Evolutionary conservation across 2,888 invertebrate genomes (phyloP).

Genomic region (Herminia tarsipennalis): DNA sequence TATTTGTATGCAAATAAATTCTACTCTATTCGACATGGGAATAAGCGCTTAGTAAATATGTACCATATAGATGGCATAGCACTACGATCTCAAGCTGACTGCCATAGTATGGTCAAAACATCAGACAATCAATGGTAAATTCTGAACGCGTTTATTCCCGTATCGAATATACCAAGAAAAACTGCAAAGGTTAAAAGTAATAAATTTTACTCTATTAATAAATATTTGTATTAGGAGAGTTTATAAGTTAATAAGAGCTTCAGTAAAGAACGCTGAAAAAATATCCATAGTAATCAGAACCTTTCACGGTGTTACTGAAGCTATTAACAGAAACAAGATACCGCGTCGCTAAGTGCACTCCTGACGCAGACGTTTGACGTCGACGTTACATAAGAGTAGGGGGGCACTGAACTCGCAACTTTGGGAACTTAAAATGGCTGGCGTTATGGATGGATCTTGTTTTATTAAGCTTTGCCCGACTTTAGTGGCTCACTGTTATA

Average conservation of each 20-base stretch:
- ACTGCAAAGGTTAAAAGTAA: no score
- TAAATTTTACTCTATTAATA: no score
- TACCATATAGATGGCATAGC: no score
- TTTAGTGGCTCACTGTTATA: constrained; percentile 3
- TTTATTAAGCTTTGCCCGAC: constrained; percentile 6
- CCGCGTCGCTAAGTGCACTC: constrained; percentile 39
- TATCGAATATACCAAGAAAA: no score
- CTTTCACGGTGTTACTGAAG: constrained; percentile 23
- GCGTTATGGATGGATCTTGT: constrained; percentile 2
- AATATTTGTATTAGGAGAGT: no score
- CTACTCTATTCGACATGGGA: no score
- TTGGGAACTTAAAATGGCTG: constrained; percentile 4
- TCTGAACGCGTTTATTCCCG: no score
- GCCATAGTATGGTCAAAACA: no score
- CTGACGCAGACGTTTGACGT: constrained; percentile 28
- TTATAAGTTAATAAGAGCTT: background rate
- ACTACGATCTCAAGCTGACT: no score
- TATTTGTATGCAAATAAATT: no score
- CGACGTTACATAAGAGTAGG: constrained; percentile 16
- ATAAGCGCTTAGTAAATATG: no score
- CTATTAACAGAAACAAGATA: constrained; percentile 43
- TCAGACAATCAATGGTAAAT: no score
- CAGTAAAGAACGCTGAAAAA: constrained; percentile 11
- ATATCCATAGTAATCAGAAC: constrained; percentile 30
- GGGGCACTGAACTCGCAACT: constrained; percentile 12